Conservation (phyloP, 2,797 vertebrate genomes). For the Pseudomugil tenellus region DNA sequence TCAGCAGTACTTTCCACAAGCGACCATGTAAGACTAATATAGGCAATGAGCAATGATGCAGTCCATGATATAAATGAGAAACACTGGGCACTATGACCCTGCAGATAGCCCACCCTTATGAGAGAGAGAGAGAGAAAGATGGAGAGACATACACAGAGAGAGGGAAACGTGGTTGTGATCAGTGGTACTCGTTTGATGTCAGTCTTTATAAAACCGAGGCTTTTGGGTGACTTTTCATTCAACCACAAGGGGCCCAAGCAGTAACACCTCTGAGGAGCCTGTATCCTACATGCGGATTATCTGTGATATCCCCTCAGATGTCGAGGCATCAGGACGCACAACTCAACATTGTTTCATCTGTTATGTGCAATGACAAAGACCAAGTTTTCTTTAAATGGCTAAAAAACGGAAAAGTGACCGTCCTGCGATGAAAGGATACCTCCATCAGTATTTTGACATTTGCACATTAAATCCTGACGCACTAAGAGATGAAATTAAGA, state of each 20-base stretch:
- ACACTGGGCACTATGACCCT: slow-evolving; percentile 83
- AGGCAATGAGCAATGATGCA: background rate
- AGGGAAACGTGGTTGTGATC: slow-evolving; percentile 53
- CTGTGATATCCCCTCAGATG: slow-evolving; percentile 54
- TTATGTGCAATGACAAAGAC: background rate
- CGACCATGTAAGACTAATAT: no score
- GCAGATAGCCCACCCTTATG: slow-evolving; percentile 59
- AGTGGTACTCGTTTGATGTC: slow-evolving; percentile 76
- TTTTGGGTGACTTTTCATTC: slow-evolving; percentile 59
- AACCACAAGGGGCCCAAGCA: slow-evolving; percentile 57
- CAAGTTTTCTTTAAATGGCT: slow-evolving; percentile 48
- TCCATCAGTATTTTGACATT: slow-evolving; percentile 9
- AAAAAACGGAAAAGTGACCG: slow-evolving; percentile 19
- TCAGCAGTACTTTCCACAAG: no score
- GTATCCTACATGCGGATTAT: slow-evolving; percentile 67
- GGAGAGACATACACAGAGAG: slow-evolving; percentile 11
- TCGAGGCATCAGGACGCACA: slow-evolving; percentile 44
- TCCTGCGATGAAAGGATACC: slow-evolving; percentile 36
- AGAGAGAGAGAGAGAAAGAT: slow-evolving; percentile 25
- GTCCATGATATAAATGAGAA: slow-evolving; percentile 23
- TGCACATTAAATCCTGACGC: background rate
- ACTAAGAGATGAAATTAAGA: slow-evolving; percentile 19
- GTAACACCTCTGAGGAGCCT: slow-evolving; percentile 48
- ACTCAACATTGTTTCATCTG: slow-evolving; percentile 15
- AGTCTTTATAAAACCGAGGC: slow-evolving; percentile 68